Evolutionary conservation across 2,888 invertebrate species (phyloP), one percentile per base, ranked within the genome.

Genomic region (Thalpophila matura): DNA sequence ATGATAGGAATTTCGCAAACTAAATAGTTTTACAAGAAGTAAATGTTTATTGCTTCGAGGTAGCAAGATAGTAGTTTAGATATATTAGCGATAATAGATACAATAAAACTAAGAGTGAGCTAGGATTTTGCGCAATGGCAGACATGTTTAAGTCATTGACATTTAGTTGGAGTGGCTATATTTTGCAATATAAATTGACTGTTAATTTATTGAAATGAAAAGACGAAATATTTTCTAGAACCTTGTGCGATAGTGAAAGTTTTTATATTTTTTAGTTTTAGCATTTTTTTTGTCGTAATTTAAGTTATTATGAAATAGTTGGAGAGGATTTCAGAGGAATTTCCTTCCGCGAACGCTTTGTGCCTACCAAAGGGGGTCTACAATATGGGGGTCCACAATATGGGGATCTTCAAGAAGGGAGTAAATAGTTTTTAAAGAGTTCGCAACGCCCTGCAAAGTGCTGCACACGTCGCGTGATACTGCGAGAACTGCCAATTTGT

Each of bases 91-190:
- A 50, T 73, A 67, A 63, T 63, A 18, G 35, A 12, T 10, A 22
- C 49, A 33, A 73, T 77, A 73, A 68, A 63, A 60, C 42, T 73
- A 51, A 73, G 56, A 56, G 53, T 27, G 37, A 49, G 55, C 18
- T 29, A 56, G 37, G 7, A 14, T 49, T 73, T 77, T 59, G 40
- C 40, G 74, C 47, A 74, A 68, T 37, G 16, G 27, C 6, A 31
- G 54, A 16, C 22, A 16, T 45, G 18, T 57, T 73, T 31, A 20
- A 51, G 31, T 77, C 68, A 63, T 73, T 77, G 56, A 67, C 62
- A 77, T 74, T 74, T 74, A 2, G 9, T 2, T 31, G 1, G 14
- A 51, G 31, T 50, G 54, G 51, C 46, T 12, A 31, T 10, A 40
- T 4, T 16, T 40, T 16, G 31, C n/a, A 9, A 60, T 5, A n/a